Evolutionary conservation across 2,888 invertebrate genomes (phyloP).

Genomic region (Phengaris alcon): DNA sequence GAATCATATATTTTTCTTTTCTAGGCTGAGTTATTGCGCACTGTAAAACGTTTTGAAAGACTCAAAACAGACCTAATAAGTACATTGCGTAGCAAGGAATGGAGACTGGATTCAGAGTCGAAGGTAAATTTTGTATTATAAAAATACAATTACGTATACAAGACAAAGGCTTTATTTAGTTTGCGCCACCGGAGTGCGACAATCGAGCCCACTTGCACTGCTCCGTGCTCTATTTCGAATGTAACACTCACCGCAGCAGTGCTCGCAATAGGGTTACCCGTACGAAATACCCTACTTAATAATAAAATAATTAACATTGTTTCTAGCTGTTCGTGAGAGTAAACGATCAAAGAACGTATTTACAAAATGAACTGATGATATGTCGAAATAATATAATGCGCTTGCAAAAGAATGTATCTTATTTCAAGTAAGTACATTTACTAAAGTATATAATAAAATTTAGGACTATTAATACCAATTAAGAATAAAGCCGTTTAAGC

Average conservation of each 20-base stretch:
- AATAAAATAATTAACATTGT: constrained; percentile 12
- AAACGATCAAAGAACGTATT: constrained; percentile 72
- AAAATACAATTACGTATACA: not conserved
- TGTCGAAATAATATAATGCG: constrained; percentile 71
- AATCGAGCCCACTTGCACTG: no score
- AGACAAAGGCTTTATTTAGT: no score
- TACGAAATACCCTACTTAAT: no score
- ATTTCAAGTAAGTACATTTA: constrained; percentile 67
- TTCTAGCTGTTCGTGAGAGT: constrained; percentile 68
- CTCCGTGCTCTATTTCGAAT: no score
- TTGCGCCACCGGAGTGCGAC: no score
- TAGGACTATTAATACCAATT: not conserved
- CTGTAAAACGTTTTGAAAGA: constrained; percentile 72
- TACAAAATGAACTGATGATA: constrained; percentile 74
- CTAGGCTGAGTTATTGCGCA: constrained; percentile 69
- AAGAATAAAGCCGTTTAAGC: no score
- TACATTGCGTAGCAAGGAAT: constrained; percentile 72
- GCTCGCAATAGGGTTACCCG: no score
- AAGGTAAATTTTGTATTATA: constrained; percentile 52
- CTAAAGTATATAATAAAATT: not conserved
- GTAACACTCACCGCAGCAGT: no score
- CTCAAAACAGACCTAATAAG: constrained; percentile 73
- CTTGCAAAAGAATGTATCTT: constrained; percentile 63
- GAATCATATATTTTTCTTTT: constrained; percentile 33
- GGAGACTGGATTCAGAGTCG: constrained; percentile 75